Evolutionary conservation across 2,888 invertebrate genomes (phyloP).

Genomic region (Dynastes maya): DNA sequence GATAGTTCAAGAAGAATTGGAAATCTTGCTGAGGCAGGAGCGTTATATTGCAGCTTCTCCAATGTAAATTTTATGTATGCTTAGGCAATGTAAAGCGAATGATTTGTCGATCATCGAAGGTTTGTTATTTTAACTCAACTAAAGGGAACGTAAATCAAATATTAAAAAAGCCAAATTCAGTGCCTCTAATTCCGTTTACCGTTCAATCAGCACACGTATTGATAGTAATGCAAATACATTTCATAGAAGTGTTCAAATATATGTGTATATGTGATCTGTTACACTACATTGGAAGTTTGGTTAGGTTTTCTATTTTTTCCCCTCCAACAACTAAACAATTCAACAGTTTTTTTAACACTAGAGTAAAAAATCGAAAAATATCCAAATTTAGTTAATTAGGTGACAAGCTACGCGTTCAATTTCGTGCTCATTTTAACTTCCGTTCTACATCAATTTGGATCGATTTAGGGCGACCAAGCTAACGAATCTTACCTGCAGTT

Average conservation of each 20-base stretch:
- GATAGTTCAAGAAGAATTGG: slow-evolving; percentile 3
- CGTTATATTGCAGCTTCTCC: background rate
- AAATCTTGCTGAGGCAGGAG: slow-evolving; percentile 9
- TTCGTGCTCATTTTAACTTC: too few species aligned
- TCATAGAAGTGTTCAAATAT: background rate
- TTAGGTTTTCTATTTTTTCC: too few species aligned
- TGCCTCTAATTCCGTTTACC: background rate
- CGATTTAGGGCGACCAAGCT: too few species aligned
- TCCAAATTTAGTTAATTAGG: too few species aligned
- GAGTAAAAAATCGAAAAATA: too few species aligned
- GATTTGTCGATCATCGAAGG: slow-evolving; percentile 20
- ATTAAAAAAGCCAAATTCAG: background rate
- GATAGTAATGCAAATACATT: background rate
- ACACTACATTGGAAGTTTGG: too few species aligned
- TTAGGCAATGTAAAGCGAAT: slow-evolving; percentile 13
- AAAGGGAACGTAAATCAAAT: background rate
- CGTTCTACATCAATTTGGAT: too few species aligned
- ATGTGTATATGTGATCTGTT: too few species aligned
- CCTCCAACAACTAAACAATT: too few species aligned
- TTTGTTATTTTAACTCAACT: slow-evolving; percentile 16
- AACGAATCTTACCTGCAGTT: too few species aligned
- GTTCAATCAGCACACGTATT: background rate
- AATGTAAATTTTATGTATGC: slow-evolving; percentile 33
- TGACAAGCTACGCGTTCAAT: too few species aligned
- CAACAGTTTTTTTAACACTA: too few species aligned